Evolutionary conservation across 2,113 vertebrate species (phyloP).

Genomic region (Pelmatolapia mariae): DNA sequence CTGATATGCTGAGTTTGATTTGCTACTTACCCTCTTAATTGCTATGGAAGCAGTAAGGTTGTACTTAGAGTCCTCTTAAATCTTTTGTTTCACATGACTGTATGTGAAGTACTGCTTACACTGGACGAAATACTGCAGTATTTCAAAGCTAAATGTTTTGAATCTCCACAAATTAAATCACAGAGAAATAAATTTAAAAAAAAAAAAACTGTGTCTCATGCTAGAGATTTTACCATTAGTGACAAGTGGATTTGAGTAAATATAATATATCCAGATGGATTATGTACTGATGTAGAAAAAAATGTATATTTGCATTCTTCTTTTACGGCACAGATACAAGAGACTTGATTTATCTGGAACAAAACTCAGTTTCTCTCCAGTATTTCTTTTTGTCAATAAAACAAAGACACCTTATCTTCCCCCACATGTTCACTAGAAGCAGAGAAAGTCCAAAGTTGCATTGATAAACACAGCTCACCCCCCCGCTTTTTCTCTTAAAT

Average conservation of each 20-base stretch:
- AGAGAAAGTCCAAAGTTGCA: neutral
- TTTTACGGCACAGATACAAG: neutral
- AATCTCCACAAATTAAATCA: neutral
- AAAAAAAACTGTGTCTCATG: neutral
- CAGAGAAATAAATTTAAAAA: neutral
- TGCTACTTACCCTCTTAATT: neutral
- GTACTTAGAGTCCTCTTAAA: neutral
- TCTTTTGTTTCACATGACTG: neutral
- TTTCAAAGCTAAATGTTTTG: neutral
- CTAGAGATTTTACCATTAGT: neutral
- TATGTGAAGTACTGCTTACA: neutral
- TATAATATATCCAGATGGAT: neutral
- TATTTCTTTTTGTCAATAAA: neutral
- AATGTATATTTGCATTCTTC: accelerated
- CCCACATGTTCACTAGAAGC: neutral
- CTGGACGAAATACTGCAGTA: neutral
- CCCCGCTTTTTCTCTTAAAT: neutral
- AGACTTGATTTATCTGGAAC: neutral
- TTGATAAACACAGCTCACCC: neutral
- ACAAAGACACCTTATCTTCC: neutral
- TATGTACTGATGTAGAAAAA: neutral
- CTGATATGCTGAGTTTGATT: neutral
- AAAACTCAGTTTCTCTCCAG: neutral
- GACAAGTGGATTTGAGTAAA: neutral
- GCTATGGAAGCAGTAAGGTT: neutral